These are phyloP conservation scores for Apamea anceps DNA, from an alignment of 2,888 invertebrate species.

Conservation along the genomic window DNA sequence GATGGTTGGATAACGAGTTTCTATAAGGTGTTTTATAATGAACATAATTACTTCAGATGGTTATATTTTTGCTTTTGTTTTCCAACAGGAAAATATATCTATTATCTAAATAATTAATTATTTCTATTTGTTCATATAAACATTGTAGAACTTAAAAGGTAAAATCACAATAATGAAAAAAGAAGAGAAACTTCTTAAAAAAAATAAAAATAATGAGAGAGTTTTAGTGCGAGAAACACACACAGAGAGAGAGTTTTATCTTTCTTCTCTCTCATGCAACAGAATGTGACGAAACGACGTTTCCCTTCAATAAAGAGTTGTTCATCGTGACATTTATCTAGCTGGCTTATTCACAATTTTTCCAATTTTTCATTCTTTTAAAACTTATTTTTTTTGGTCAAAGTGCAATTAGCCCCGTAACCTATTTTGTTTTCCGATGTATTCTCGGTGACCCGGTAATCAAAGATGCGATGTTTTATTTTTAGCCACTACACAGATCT, in stretches of 20 bases:
- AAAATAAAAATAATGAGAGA: neutral
- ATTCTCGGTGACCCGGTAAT: constrained; percentile 23
- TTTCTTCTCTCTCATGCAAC: neutral
- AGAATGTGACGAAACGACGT: neutral
- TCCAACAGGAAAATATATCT: neutral
- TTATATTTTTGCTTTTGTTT: constrained; percentile 33
- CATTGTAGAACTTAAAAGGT: neutral
- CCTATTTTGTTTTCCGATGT: constrained; percentile 23
- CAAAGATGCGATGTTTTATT: constrained; percentile 42
- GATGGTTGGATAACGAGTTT: constrained; percentile 16
- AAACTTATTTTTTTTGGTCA: neutral
- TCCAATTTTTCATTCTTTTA: neutral
- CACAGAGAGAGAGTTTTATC: neutral
- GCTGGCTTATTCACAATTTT: neutral
- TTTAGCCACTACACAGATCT: constrained; percentile 20
- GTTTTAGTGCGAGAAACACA: neutral
- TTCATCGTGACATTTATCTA: neutral
- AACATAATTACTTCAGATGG: constrained; percentile 19
- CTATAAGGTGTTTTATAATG: constrained; percentile 21
- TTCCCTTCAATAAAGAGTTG: neutral
- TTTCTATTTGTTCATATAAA: neutral
- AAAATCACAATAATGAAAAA: neutral
- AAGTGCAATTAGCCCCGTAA: constrained; percentile 22
- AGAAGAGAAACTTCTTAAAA: neutral
- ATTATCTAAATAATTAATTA: neutral